A percentile compares a stretch with the other conserved stretches of the same genome.
These are phyloP conservation scores for Porites divaricata DNA, from an alignment of 92 coral and sea anemone genomes.

Conservation along the genomic window DNA sequence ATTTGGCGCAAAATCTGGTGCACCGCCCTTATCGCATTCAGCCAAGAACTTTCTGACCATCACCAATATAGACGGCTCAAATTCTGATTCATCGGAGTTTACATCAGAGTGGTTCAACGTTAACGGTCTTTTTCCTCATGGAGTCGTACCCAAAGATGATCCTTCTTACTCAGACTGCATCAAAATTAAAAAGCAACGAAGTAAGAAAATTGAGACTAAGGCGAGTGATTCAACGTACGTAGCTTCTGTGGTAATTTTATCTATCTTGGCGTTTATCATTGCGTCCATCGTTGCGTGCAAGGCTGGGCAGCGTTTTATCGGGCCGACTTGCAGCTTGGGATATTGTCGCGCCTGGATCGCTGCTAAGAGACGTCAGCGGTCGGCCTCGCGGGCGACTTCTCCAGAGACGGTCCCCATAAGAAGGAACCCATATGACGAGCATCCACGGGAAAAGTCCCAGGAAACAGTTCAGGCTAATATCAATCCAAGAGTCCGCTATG, in stretches of 20 bases:
- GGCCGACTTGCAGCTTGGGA: constrained; percentile 25
- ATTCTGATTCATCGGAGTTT: neutral
- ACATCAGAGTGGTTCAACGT: constrained; percentile 40
- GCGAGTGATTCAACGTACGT: constrained; percentile 20
- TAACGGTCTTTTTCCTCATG: constrained; percentile 25
- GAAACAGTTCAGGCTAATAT: neutral
- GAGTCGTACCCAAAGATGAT: constrained; percentile 39
- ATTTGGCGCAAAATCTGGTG: constrained; percentile 22
- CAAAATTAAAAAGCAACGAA: neutral
- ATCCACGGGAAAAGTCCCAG: neutral
- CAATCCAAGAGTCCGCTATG: constrained; percentile 22
- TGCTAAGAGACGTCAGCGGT: constrained; percentile 16
- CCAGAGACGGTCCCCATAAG: constrained; percentile 24
- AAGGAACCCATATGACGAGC: neutral
- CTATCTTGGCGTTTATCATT: constrained; percentile 16
- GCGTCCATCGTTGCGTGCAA: constrained; percentile 20
- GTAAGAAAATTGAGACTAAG: neutral
- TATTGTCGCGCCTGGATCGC: constrained; percentile 33
- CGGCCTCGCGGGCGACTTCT: constrained; percentile 11
- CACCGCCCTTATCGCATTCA: constrained; percentile 26
- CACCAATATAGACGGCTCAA: neutral
- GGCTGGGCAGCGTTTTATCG: constrained; percentile 18
- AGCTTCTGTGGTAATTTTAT: constrained; percentile 10
- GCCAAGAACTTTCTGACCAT: constrained; percentile 25
- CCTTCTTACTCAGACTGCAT: neutral